Percentiles rank a stretch among this genome's conserved stretches.
Conservation (phyloP, 2,888 invertebrate species). For the Hypomecis atomaria region DNA sequence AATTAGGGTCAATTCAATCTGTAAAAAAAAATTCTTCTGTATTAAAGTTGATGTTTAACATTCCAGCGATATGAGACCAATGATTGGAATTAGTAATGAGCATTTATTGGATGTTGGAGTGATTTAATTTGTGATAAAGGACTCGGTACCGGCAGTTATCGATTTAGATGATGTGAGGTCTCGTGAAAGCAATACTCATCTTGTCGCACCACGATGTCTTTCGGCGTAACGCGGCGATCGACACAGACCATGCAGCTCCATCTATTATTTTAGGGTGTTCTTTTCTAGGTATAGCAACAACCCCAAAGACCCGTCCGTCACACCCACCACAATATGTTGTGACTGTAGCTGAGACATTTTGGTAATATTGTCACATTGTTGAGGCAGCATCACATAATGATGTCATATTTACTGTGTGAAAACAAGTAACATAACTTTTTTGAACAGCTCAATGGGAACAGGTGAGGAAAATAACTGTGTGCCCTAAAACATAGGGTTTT, state of each 20-base stretch:
- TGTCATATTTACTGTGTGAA: slow-evolving; percentile 80
- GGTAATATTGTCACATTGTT: slow-evolving; percentile 81
- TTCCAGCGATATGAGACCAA: slow-evolving; percentile 82
- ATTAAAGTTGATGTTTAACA: slow-evolving; percentile 84
- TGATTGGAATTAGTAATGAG: slow-evolving; percentile 80
- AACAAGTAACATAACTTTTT: slow-evolving; percentile 81
- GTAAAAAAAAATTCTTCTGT: slow-evolving; percentile 71
- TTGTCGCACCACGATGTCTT: slow-evolving; percentile 52
- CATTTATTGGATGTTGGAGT: slow-evolving; percentile 78
- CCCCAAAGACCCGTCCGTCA: slow-evolving; percentile 69
- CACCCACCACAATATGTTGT: slow-evolving; percentile 67
- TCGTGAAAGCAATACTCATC: slow-evolving; percentile 62
- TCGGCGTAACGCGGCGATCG: slow-evolving; percentile 53
- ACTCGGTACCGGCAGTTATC: slow-evolving; percentile 68
- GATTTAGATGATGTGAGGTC: slow-evolving; percentile 75
- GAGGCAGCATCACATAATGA: slow-evolving; percentile 79
- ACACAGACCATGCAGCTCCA: slow-evolving; percentile 58
- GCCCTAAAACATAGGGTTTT: slow-evolving; percentile 53
- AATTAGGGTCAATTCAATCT: slow-evolving; percentile 72
- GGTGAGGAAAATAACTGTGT: slow-evolving; percentile 82
- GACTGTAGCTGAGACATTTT: slow-evolving; percentile 74
- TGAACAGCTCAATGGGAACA: slow-evolving; percentile 83
- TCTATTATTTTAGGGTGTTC: slow-evolving; percentile 82
- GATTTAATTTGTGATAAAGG: slow-evolving; percentile 75
- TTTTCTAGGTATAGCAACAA: slow-evolving; percentile 81